phyloP scores from a whole-genome alignment of 92 coral and sea anemone species.

The Heliopora coerulea region DNA sequence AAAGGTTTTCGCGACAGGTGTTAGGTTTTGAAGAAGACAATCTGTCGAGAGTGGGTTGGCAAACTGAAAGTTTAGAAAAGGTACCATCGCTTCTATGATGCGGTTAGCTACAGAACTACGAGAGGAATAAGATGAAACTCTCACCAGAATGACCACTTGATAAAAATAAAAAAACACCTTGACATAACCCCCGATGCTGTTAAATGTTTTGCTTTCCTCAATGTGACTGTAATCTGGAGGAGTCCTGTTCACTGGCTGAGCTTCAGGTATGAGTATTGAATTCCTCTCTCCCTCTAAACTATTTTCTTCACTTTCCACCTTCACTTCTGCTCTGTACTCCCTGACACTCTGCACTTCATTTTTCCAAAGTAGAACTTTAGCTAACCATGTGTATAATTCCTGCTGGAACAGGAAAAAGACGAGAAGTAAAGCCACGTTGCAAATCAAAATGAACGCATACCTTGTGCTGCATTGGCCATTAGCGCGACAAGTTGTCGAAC shows the following conservation, averaged over 20 bases:
- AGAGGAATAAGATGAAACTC: slow-evolving; percentile 12
- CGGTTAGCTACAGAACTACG: background rate
- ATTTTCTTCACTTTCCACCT: no score
- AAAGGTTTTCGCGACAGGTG: slow-evolving; percentile 12
- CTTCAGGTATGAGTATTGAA: no score
- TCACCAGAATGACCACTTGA: slow-evolving; percentile 7
- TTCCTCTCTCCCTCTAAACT: no score
- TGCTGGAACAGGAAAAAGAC: slow-evolving; percentile 5
- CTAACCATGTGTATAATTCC: background rate
- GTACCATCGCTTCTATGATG: slow-evolving; percentile 3
- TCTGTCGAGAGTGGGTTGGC: background rate
- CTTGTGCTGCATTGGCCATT: background rate
- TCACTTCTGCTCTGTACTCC: background rate
- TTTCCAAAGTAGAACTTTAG: background rate
- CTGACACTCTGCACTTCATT: no score
- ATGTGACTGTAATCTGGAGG: slow-evolving; percentile 11
- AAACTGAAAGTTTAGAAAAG: slow-evolving; percentile 33
- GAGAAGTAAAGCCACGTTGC: background rate
- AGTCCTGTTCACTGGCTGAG: background rate
- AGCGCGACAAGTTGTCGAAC: slow-evolving; percentile 15
- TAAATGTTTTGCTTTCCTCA: slow-evolving; percentile 3
- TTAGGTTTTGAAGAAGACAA: slow-evolving; percentile 2
- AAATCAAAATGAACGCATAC: background rate
- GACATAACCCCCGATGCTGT: slow-evolving; percentile 9
- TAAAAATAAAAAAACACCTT: slow-evolving; percentile 30